A percentile compares a stretch with the other conserved stretches of the same genome.
phyloP scores from a whole-genome alignment of 2,113 vertebrate genomes.

The Campylorhamphus procurvoides region DNA sequence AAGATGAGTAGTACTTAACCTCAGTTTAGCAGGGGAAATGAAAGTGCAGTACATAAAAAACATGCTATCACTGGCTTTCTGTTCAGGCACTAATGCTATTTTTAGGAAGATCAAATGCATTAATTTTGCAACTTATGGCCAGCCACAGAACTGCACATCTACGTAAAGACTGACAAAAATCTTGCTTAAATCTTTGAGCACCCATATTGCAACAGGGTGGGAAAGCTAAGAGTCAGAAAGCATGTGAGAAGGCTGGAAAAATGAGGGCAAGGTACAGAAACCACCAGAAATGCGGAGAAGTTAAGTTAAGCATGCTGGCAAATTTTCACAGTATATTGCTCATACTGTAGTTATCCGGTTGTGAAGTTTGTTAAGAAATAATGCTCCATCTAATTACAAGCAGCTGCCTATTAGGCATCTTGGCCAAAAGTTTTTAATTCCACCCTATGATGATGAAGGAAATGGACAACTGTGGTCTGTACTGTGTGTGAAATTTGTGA shows the following conservation, averaged over 20 bases:
- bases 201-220: slow-evolving; percentile 58
- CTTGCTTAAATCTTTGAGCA: slow-evolving; percentile 45
- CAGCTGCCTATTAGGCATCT: slow-evolving; percentile 74
- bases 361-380: slow-evolving; percentile 75
- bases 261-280: slow-evolving; percentile 74
- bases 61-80: slow-evolving; percentile 23
- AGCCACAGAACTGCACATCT: slow-evolving; percentile 58
- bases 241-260: slow-evolving; percentile 63
- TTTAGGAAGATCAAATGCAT: slow-evolving; percentile 51
- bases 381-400: slow-evolving; percentile 75
- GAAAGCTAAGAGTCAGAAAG: slow-evolving; percentile 63
- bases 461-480: slow-evolving; percentile 59
- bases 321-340: slow-evolving; percentile 68
- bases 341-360: slow-evolving; percentile 60
- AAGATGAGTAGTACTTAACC: slow-evolving; percentile 9
- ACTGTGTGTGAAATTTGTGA: slow-evolving; percentile 46
- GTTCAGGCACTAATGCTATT: background rate
- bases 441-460: slow-evolving; percentile 58
- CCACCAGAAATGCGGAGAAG: slow-evolving; percentile 68
- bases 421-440: slow-evolving; percentile 77
- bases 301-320: slow-evolving; percentile 65
- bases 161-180: slow-evolving; percentile 49
- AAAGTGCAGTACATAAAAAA: slow-evolving; percentile 38
- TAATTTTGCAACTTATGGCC: slow-evolving; percentile 48
- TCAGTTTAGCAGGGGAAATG: slow-evolving; percentile 41